Conservation (phyloP, 2,888 invertebrate species). For the Tachystola acroxantha region DNA sequence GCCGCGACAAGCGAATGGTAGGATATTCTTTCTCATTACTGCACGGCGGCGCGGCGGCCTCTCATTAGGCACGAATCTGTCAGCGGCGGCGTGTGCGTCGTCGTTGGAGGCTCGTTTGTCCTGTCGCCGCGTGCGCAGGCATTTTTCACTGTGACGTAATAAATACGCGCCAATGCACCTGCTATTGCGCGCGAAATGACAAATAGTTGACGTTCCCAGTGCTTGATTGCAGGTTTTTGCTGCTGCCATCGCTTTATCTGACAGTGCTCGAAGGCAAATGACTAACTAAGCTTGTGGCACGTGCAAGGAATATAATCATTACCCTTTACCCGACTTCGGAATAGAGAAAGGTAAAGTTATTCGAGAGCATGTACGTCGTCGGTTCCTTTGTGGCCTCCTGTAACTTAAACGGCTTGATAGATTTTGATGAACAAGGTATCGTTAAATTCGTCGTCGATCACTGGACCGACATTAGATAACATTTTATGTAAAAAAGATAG, state of each 20-base stretch:
- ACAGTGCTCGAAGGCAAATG: conserved; percentile 1
- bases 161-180: conserved; percentile 51
- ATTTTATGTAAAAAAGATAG: too few relatives aligned
- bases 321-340: too few relatives aligned
- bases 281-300: too few relatives aligned
- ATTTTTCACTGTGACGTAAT: conserved; percentile 53
- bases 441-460: too few relatives aligned
- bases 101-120: conserved; percentile 51
- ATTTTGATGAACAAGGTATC: too few relatives aligned
- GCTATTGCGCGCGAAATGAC: conserved; percentile 46
- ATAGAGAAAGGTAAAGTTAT: too few relatives aligned
- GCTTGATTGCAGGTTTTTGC: conserved; percentile 29
- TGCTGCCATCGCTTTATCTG: conserved; percentile 11
- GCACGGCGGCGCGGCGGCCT: conserved; percentile 37
- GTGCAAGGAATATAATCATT: too few relatives aligned
- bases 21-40: conserved; percentile 58
- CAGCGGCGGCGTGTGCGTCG: conserved; percentile 41
- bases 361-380: too few relatives aligned
- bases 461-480: too few relatives aligned
- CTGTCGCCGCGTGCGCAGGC: conserved; percentile 47
- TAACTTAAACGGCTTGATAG: too few relatives aligned
- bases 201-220: conserved; percentile 40
- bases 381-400: too few relatives aligned
- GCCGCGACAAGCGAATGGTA: conserved; percentile 42
- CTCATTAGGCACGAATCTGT: conserved; percentile 60